Conservation (phyloP, 2,888 invertebrate species). For the Drosophila antonietae region DNA sequence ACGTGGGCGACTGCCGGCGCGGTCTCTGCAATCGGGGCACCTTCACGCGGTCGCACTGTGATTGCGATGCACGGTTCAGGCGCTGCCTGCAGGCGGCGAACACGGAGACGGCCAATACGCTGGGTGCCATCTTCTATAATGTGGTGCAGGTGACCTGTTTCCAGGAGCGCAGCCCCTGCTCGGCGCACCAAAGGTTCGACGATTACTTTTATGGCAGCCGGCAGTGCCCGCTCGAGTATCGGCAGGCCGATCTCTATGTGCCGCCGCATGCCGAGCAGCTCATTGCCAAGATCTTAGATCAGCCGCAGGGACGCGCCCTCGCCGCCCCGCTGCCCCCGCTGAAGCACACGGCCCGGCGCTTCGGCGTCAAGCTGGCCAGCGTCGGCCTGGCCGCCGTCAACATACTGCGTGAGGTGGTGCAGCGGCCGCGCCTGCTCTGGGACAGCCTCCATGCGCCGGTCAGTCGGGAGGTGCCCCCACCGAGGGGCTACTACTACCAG, state of each 20-base stretch:
- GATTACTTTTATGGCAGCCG: conserved; percentile 68
- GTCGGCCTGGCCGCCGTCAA: conserved; percentile 82
- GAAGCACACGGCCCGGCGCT: conserved; percentile 55
- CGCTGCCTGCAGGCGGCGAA: conserved; percentile 88
- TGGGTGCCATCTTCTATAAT: conserved; percentile 91
- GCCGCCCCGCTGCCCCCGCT: conserved; percentile 55
- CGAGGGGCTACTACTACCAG: conserved; percentile 55
- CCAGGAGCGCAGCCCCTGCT: conserved; percentile 88
- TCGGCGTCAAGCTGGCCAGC: conserved; percentile 82
- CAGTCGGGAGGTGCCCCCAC: conserved; percentile 60
- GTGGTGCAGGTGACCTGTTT: conserved; percentile 90
- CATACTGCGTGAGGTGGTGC: conserved; percentile 81
- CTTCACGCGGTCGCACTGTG: conserved; percentile 90
- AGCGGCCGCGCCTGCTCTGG: conserved; percentile 71
- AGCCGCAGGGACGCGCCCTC: conserved; percentile 67
- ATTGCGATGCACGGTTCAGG: conserved; percentile 90
- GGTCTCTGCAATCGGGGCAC: conserved; percentile 89
- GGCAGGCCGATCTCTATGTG: conserved; percentile 81
- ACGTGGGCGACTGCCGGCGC: conserved; percentile 87
- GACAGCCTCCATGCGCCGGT: conserved; percentile 71
- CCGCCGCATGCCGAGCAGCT: conserved; percentile 81
- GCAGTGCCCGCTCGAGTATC: conserved; percentile 78
- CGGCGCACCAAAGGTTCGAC: conserved; percentile 87
- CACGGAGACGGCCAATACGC: conserved; percentile 89
- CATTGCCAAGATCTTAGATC: conserved; percentile 75